Conservation (phyloP, 2,113 vertebrate genomes). For the Pitta sordida region DNA sequence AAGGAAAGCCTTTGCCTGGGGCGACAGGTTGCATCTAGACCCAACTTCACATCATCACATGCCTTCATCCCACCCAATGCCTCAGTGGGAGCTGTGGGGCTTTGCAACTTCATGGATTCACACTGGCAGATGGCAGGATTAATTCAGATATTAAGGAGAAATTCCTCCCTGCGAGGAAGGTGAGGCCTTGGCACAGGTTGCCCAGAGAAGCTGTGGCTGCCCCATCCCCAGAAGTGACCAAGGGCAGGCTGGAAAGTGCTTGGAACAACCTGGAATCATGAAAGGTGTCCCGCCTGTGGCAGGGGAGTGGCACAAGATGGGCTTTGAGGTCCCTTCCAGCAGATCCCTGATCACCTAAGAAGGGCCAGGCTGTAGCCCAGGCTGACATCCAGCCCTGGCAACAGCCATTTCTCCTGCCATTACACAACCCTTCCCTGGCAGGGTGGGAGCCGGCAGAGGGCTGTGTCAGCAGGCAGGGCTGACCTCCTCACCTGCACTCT, state of each 20-base stretch:
- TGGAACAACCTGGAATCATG: background rate
- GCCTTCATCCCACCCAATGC: background rate
- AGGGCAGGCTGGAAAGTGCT: background rate
- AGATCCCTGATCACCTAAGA: background rate
- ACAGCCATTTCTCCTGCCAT: fast-evolving
- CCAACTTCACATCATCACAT: fast-evolving
- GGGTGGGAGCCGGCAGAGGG: background rate
- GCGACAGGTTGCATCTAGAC: background rate
- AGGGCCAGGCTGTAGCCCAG: background rate
- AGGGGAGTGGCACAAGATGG: background rate
- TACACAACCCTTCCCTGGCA: background rate
- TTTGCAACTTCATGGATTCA: background rate
- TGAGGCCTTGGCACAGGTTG: background rate
- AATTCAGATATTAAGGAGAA: background rate
- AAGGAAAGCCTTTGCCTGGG: background rate
- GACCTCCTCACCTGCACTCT: background rate
- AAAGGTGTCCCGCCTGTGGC: background rate
- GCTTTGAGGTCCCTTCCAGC: background rate
- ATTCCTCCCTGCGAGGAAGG: background rate
- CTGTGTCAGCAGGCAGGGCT: background rate
- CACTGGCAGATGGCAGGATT: background rate
- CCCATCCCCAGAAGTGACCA: background rate
- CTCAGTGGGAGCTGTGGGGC: background rate
- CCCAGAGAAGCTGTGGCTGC: background rate
- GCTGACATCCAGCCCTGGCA: background rate